phyloP scores from a whole-genome alignment of 2,113 vertebrate genomes.

The Hassar affinis region DNA sequence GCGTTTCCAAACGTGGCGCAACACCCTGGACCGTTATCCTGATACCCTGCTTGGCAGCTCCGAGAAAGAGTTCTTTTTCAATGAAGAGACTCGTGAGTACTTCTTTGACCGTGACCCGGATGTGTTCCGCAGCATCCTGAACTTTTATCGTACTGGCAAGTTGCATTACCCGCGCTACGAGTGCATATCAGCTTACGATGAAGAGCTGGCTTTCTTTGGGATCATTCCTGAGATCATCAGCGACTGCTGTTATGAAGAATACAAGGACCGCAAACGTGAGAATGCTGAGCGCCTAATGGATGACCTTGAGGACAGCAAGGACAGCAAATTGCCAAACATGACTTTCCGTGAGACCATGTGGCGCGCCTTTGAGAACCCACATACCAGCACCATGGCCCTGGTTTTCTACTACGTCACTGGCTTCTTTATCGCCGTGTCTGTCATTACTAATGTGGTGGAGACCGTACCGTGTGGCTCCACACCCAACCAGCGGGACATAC shows the following conservation, averaged over 20 bases:
- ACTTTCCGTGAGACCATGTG: constrained; percentile 97
- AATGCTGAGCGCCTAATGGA: constrained; percentile 93
- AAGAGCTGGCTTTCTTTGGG: constrained; percentile 97
- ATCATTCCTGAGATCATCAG: constrained; percentile 96
- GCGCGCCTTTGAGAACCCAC: constrained; percentile 98
- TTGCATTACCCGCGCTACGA: constrained; percentile 95
- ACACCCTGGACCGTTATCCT: constrained; percentile 94
- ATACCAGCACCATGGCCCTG: constrained; percentile 97
- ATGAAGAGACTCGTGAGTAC: constrained; percentile 97
- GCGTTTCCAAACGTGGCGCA: constrained; percentile 95
- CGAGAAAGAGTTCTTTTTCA: constrained; percentile 98
- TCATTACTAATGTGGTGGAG: constrained; percentile 97
- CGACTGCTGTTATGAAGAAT: constrained; percentile 99
- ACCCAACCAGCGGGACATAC: constrained; percentile 88
- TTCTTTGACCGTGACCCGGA: constrained; percentile 98
- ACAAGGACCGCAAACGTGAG: constrained; percentile 95
- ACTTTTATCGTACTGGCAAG: constrained; percentile 98
- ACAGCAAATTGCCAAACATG: constrained; percentile 88
- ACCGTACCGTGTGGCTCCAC: constrained; percentile 88
- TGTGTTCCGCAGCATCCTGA: constrained; percentile 91
- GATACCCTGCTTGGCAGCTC: constrained; percentile 97
- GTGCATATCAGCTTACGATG: constrained; percentile 95
- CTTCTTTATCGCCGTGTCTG: constrained; percentile 97
- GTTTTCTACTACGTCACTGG: constrained; percentile 99
- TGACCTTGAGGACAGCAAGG: constrained; percentile 93